Conservation (phyloP, 2,113 vertebrate genomes). For the Diphyllodes magnificus region DNA sequence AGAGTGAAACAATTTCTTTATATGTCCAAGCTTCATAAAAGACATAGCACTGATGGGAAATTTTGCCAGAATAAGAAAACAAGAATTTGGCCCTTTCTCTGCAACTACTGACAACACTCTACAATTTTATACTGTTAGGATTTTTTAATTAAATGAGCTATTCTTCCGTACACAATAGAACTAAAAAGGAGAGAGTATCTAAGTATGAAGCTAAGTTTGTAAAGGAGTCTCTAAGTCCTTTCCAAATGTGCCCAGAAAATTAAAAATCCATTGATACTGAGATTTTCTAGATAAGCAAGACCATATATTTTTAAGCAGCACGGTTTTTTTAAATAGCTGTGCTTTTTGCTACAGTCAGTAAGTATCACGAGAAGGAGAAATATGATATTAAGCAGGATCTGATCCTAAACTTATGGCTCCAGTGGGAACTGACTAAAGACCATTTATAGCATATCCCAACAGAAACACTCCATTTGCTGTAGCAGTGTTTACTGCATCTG, state of each 20-base stretch:
- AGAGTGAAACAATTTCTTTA: neutral
- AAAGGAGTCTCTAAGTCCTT: neutral
- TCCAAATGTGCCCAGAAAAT: neutral
- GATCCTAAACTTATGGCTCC: slow-evolving; percentile 46
- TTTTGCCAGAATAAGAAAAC: neutral
- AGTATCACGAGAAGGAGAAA: slow-evolving; percentile 47
- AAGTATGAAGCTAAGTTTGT: neutral
- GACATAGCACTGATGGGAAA: neutral
- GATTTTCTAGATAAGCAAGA: neutral
- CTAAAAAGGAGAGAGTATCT: neutral
- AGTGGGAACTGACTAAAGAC: neutral
- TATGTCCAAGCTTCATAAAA: neutral
- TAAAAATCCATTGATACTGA: neutral
- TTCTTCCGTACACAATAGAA: neutral
- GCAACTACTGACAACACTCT: neutral
- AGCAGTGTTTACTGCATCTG: slow-evolving; percentile 25
- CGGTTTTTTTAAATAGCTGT: neutral
- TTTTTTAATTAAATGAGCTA: slow-evolving; percentile 15
- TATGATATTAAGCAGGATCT: slow-evolving; percentile 39
- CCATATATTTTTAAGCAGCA: neutral
- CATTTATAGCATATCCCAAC: slow-evolving; percentile 25
- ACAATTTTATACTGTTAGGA: neutral
- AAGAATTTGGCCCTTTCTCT: neutral
- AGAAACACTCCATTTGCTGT: slow-evolving; percentile 27
- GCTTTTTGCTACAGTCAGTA: slow-evolving; percentile 6